Percentiles rank a stretch among this genome's conserved stretches.
Evolutionary conservation across 2,888 invertebrate species (phyloP).

Genomic region (Caenorhabditis zanzibari): DNA sequence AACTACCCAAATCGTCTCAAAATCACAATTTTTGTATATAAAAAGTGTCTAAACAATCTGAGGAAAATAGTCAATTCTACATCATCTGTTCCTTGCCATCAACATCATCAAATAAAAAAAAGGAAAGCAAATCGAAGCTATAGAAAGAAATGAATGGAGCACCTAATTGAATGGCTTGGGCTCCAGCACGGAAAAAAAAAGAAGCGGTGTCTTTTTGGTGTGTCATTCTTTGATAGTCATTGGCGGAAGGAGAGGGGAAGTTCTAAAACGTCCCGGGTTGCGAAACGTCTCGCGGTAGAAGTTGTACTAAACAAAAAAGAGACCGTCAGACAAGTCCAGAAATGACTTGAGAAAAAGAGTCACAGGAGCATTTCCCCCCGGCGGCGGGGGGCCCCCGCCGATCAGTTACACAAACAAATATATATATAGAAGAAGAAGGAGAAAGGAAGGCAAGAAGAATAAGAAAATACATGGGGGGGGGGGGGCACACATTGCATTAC

Average conservation of each 20-base stretch:
- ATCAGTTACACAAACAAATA: slow-evolving; percentile 60
- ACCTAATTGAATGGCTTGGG: slow-evolving; percentile 41
- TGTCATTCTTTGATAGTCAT: slow-evolving; percentile 24
- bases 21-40: too few species aligned
- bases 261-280: slow-evolving; percentile 2
- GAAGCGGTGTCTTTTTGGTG: slow-evolving; percentile 20
- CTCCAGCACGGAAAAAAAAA: background rate
- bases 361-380: background rate
- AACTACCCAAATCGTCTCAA: too few species aligned
- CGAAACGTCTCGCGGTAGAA: background rate
- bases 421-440: slow-evolving; percentile 8
- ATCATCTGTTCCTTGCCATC: too few species aligned
- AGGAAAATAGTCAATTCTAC: too few species aligned
- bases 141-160: slow-evolving; percentile 41
- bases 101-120: background rate
- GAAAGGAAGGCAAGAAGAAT: background rate
- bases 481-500: slow-evolving; percentile 30
- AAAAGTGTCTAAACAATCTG: too few species aligned
- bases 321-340: slow-evolving; percentile 3
- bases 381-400: background rate
- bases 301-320: slow-evolving; percentile 2
- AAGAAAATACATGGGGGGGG: slow-evolving; percentile 25
- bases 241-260: background rate
- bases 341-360: slow-evolving; percentile 13
- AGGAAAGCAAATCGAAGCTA: background rate